Conservation (phyloP, 2,888 invertebrate species). For the Cosmorhoe ocellata region DNA sequence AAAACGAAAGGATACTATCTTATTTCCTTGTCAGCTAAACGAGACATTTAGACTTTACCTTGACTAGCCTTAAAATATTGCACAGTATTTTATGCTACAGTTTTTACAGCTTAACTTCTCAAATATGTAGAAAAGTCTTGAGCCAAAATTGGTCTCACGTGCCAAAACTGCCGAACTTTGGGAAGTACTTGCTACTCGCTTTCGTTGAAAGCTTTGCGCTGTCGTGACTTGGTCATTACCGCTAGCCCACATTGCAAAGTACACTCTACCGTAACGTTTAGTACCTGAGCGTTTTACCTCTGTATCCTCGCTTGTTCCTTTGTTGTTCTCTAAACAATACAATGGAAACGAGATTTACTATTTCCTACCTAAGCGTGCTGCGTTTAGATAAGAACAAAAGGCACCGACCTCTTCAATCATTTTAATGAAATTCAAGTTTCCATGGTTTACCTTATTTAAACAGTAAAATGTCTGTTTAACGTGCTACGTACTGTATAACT, state of each 20-base stretch:
- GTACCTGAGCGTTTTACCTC: conserved; percentile 38
- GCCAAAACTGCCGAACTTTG: conserved; percentile 30
- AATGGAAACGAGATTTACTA: conserved; percentile 29
- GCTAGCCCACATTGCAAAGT: conserved; percentile 55
- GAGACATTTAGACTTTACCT: background rate
- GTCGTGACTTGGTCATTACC: conserved; percentile 57
- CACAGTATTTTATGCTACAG: too few species aligned
- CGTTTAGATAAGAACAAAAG: conserved; percentile 15
- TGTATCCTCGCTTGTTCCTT: conserved; percentile 34
- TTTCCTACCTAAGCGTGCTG: conserved; percentile 15
- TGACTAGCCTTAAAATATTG: conserved; percentile 26
- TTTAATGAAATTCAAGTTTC: conserved; percentile 2
- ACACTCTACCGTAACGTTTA: conserved; percentile 46
- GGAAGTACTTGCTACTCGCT: conserved; percentile 33
- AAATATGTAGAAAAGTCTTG: conserved; percentile 21
- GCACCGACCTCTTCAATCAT: conserved; percentile 8
- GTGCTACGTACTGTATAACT: too few species aligned
- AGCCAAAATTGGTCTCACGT: conserved; percentile 29
- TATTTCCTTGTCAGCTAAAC: conserved; percentile 1
- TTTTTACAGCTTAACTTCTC: conserved; percentile 18
- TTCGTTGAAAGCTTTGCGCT: conserved; percentile 46
- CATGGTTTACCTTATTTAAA: background rate
- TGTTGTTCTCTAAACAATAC: conserved; percentile 32
- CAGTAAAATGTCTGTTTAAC: too few species aligned
- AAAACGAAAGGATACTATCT: conserved; percentile 25